Evolutionary conservation across 2,113 vertebrate species (phyloP).

Genomic region (Ptilonorhynchus violaceus): DNA sequence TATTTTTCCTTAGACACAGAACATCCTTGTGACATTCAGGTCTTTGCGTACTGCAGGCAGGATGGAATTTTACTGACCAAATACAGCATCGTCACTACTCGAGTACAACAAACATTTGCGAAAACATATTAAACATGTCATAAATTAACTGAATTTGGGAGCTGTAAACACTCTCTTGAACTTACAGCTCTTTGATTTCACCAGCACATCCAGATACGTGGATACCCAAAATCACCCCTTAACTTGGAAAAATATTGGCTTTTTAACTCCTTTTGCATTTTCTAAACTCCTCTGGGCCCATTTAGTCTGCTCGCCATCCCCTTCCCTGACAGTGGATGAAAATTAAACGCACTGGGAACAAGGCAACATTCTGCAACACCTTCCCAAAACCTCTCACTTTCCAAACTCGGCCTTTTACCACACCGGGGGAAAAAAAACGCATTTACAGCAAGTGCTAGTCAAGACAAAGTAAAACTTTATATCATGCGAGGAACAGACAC

Average conservation of each 20-base stretch:
- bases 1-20: slow-evolving; percentile 69
- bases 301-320: background rate
- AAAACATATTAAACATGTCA: slow-evolving; percentile 71
- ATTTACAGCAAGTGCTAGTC: background rate
- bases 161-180: slow-evolving; percentile 55
- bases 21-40: slow-evolving; percentile 72
- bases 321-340: background rate
- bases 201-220: background rate
- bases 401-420: background rate
- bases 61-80: slow-evolving; percentile 71
- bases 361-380: background rate
- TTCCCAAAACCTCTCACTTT: background rate
- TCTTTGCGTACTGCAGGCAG: slow-evolving; percentile 49
- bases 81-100: slow-evolving; percentile 61
- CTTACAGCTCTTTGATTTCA: slow-evolving; percentile 39
- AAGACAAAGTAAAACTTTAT: background rate
- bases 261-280: slow-evolving; percentile 5
- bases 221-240: background rate
- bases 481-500: background rate
- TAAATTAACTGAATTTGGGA: slow-evolving; percentile 68
- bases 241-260: background rate
- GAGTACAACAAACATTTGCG: slow-evolving; percentile 76
- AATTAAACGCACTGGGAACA: background rate
- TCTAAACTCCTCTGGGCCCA: background rate
- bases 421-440: rapidly evolving